These are phyloP conservation scores for Conopomorpha cramerella DNA, from an alignment of 1,140 invertebrate genomes.

Conservation along the genomic window DNA sequence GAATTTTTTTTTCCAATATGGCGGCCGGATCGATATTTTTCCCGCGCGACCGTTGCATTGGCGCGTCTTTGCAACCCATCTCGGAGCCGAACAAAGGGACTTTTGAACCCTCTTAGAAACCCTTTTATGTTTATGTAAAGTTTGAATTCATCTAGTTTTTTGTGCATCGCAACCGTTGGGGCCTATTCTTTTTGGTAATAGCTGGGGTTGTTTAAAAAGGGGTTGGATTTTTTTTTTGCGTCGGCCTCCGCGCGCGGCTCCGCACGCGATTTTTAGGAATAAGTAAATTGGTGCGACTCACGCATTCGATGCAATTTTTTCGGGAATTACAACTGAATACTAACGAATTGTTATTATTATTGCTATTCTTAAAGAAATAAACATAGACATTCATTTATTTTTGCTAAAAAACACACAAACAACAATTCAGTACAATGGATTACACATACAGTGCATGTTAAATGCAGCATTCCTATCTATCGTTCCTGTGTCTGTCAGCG, in stretches of 20 bases:
- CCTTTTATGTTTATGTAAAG: slow-evolving; percentile 34
- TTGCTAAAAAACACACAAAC: too few species aligned
- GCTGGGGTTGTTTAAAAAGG: slow-evolving; percentile 38
- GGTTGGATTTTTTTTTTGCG: slow-evolving; percentile 37
- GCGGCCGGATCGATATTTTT: slow-evolving; percentile 38
- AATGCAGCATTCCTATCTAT: too few species aligned
- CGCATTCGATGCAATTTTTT: slow-evolving; percentile 16
- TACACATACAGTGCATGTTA: too few species aligned
- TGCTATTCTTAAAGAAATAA: slow-evolving; percentile 1
- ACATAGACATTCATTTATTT: too few species aligned
- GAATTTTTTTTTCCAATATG: slow-evolving; percentile 31
- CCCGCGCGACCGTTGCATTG: slow-evolving; percentile 26
- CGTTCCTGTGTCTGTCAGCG: too few species aligned
- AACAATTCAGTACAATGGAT: too few species aligned
- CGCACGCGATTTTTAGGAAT: slow-evolving; percentile 30
- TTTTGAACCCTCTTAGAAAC: too few species aligned
- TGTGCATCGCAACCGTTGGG: slow-evolving; percentile 28
- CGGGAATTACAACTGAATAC: slow-evolving; percentile 3
- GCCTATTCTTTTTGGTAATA: slow-evolving; percentile 45
- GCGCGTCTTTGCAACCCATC: slow-evolving; percentile 17
- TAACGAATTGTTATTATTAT: slow-evolving; percentile 2
- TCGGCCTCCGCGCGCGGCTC: slow-evolving; percentile 13
- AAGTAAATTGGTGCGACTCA: slow-evolving; percentile 31
- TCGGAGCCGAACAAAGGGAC: slow-evolving; percentile 25
- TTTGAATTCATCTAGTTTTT: slow-evolving; percentile 49